These are phyloP conservation scores for Lycopodina hypogea DNA, from an alignment of 37 sponge, comb jelly and placozoan species.

Conservation along the genomic window DNA sequence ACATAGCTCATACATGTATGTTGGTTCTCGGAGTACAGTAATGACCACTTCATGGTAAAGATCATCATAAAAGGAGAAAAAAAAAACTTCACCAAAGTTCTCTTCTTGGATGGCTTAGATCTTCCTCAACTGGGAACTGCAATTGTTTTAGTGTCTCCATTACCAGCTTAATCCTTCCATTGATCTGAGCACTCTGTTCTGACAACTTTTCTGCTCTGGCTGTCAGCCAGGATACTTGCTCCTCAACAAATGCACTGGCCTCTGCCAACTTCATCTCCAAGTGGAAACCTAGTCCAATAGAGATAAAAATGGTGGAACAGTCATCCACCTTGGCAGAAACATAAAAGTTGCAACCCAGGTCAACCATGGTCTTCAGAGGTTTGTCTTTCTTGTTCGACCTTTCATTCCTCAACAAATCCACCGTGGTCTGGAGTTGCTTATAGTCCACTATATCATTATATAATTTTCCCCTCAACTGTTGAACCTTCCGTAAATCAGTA, in stretches of 20 bases:
- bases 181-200: constrained; percentile 71
- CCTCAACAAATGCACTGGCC: constrained; percentile 72
- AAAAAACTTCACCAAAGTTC: neutral
- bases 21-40: too few relatives aligned
- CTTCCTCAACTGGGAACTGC: constrained; percentile 36
- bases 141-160: constrained; percentile 74
- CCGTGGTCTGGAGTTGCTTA: constrained; percentile 55
- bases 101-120: neutral
- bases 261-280: constrained; percentile 74
- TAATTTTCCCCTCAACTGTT: constrained; percentile 54
- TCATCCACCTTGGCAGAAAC: constrained; percentile 69
- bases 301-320: constrained; percentile 63
- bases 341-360: constrained; percentile 87
- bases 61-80: too few relatives aligned
- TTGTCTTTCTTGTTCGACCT: neutral
- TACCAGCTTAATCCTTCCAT: constrained; percentile 70
- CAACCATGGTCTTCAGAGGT: constrained; percentile 71
- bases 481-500: constrained; percentile 60
- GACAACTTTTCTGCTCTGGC: constrained; percentile 47
- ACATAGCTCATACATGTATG: too few relatives aligned
- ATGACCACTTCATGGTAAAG: too few relatives aligned
- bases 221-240: constrained; percentile 58
- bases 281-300: constrained; percentile 78
- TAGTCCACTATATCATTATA: constrained; percentile 70
- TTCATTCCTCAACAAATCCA: constrained; percentile 41